A percentile compares a stretch with the other conserved stretches of the same genome.
These are phyloP conservation scores for Sacculina carcini DNA, from an alignment of 2,888 invertebrate genomes.

Conservation along the genomic window DNA sequence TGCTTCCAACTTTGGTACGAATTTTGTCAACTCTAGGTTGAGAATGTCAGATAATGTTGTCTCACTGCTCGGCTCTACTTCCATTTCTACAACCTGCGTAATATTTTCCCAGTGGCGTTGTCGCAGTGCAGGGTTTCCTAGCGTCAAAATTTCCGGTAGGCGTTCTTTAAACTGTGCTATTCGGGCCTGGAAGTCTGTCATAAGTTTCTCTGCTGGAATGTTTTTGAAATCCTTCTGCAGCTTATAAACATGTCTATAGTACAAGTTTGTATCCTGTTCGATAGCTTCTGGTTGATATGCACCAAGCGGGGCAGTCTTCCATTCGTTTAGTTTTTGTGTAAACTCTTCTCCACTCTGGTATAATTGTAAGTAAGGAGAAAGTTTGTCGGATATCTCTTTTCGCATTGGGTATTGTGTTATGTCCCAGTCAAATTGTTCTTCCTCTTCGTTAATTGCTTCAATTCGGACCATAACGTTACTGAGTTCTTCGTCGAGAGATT, in stretches of 20 bases:
- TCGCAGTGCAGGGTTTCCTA: constrained; percentile 86
- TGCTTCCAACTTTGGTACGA: constrained; percentile 58
- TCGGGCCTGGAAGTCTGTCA: too few relatives aligned
- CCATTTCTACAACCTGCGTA: constrained; percentile 80
- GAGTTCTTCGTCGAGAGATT: constrained; percentile 42
- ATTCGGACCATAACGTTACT: constrained; percentile 46
- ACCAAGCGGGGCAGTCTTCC: constrained; percentile 63
- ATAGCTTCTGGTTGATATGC: constrained; percentile 66
- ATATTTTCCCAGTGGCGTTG: constrained; percentile 77
- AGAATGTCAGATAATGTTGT: constrained; percentile 50
- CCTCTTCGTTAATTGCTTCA: constrained; percentile 73
- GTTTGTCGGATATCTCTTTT: constrained; percentile 40
- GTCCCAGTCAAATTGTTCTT: constrained; percentile 62
- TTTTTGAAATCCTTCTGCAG: constrained; percentile 63
- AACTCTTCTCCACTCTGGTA: constrained; percentile 75
- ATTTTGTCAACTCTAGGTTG: constrained; percentile 67
- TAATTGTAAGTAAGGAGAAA: constrained; percentile 58
- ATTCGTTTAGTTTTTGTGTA: constrained; percentile 46
- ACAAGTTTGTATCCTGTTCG: constrained; percentile 43
- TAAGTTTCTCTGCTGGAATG: constrained; percentile 41
- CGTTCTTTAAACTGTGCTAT: constrained; percentile 61
- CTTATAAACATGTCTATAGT: constrained; percentile 51
- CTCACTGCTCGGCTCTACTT: constrained; percentile 53
- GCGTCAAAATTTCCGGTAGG: constrained; percentile 65
- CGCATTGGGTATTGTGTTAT: constrained; percentile 63